Base-by-base conservation (phyloP, 2,888 invertebrate genomes). In the Spialia ferax region DNA sequence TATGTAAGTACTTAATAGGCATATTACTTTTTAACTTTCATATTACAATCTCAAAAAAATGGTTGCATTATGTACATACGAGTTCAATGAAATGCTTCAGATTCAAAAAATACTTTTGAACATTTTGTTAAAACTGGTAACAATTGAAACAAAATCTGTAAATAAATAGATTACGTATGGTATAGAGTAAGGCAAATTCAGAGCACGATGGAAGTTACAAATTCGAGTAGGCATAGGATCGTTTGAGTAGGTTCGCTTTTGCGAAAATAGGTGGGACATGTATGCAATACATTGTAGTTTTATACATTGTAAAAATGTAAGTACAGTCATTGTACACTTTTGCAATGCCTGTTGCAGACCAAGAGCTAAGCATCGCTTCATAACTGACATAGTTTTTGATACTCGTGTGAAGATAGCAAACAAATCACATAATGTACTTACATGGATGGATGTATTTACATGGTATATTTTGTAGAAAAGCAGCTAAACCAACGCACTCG, bases 131-230 rank as follows among this genome's bases (percentile, higher is more conserved):
- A 48, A 48, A 45, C 2, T 15, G n/a, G n/a, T n/a, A n/a, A n/a
- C n/a, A n/a, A n/a, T n/a, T n/a, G n/a, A n/a, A n/a, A n/a, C 15
- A 26, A 20, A 35, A 35, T 18, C 10, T 35, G 56, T 35, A 20
- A 26, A 1, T 22, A 76, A 77, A 79, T 84, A 79, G 79, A 80
- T 76, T 75, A 75, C 72, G 74, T 76, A 70, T 79, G 80, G 79
- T 79, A 76, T 11, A 83, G 83, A 82, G 79, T 73, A 69, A 72
- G 72, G 80, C 83, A 82, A 82, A 83, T 78, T 83, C 93, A 93
- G 93, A 93, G 93, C 93, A 93, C 93, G 93, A 93, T 90, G 88
- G 86, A 91, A 86, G 92, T 89, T 92, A 92, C 93, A 93, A 93
- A 93, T 91, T 90, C 80, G 87, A 79, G 83, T 91, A 92, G 88